Evolutionary conservation across 2,113 vertebrate species (phyloP), one percentile per base, ranked within the genome.

Genomic region (Nibea coibor): DNA sequence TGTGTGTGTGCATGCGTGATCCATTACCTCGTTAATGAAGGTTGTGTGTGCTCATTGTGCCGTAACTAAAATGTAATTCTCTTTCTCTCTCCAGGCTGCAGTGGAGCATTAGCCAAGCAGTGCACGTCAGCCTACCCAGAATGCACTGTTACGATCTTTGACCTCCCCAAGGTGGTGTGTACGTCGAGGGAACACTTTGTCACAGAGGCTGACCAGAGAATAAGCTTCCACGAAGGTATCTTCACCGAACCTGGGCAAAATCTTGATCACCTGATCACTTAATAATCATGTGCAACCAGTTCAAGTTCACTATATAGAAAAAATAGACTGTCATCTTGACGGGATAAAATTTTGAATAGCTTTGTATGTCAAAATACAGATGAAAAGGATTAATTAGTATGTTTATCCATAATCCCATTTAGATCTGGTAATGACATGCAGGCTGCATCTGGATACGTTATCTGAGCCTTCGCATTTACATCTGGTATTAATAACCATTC

Each of bases 61-160:
- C 53, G 26, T 84, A 73, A 87, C 80, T 87, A 88, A 82, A 39
- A 64, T 14, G 42, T 66, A 76, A 85, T 81, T 45, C 6, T 73
- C 28, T 70, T 59, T 72, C 64, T 75, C 51, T 75, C 73, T 80
- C 59, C 68, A 98, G 97, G 97, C 31, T 96, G 97, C 14, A 95
- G 96, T 6, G 97, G 97, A 24, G 96, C 96, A 50, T 91, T 99
- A 93, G 97, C 97, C 20, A 93, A 67, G 67, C 95, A 94, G 3
- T 97, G 90, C 75, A 89, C 92, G 17, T 91, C 94, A 9, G 86
- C 93, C 45, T 97, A 98, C 90, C 96, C 97, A 2, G 88, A 88
- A 8, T 96, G 95, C 71, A 88, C 26, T 0, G 95, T 98, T 69
- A 96, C 93, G 8, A 93, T 99, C 54, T 96, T 97, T 31, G 97